These are phyloP conservation scores for Bugula neritina DNA, from an alignment of 2,888 invertebrate genomes.

Conservation along the genomic window DNA sequence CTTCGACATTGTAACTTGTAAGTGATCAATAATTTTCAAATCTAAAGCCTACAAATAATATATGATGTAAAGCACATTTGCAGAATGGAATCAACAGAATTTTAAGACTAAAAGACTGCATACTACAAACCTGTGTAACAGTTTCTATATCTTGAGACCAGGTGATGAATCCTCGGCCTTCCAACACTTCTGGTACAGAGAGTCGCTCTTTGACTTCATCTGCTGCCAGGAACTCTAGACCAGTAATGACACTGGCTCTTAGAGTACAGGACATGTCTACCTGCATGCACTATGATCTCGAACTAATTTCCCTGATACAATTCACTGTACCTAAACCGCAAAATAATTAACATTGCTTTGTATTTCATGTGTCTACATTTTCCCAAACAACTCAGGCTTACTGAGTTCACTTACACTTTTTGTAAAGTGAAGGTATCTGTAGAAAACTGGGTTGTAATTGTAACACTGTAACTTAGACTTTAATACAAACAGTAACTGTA, in stretches of 20 bases:
- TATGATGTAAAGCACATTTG: not conserved
- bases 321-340: too few species aligned
- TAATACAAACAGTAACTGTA: too few species aligned
- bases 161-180: constrained; percentile 44
- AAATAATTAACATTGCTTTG: too few species aligned
- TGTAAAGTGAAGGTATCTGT: too few species aligned
- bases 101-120: too few species aligned
- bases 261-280: constrained; percentile 41
- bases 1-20: constrained; percentile 44
- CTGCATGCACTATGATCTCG: too few species aligned
- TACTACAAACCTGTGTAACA: constrained; percentile 41
- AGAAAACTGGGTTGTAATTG: too few species aligned
- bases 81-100: not conserved
- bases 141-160: constrained; percentile 36
- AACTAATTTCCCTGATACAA: too few species aligned
- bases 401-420: too few species aligned
- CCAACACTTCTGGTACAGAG: constrained; percentile 33
- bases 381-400: too few species aligned
- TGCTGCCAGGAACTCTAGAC: constrained; percentile 52
- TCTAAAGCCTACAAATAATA: constrained; percentile 40
- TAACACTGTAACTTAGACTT: too few species aligned
- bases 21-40: constrained; percentile 50
- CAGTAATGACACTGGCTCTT: constrained; percentile 54
- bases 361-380: too few species aligned
- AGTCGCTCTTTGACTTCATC: constrained; percentile 51